Evolutionary conservation across 1,140 invertebrate genomes (phyloP).

Genomic region (Microplitis mediator): DNA sequence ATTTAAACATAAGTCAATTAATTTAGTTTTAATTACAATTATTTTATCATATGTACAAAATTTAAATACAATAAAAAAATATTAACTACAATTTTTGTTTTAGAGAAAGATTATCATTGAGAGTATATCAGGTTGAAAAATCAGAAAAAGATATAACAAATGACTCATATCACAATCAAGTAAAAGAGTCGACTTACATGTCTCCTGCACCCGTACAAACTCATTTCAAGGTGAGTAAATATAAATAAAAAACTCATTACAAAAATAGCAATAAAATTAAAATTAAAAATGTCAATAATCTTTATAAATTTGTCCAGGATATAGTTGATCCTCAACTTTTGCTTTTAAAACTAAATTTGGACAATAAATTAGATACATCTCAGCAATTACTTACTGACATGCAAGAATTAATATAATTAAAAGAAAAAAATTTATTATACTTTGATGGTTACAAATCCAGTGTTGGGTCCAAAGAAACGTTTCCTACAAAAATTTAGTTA

Average conservation of each 20-base stretch:
- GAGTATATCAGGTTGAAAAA: slow-evolving; percentile 39
- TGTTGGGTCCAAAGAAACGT: slow-evolving; percentile 7
- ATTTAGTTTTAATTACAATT: no score
- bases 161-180: slow-evolving; percentile 23
- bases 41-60: not conserved
- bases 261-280: not conserved
- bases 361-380: slow-evolving; percentile 42
- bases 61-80: slow-evolving; percentile 9
- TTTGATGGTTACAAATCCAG: no score
- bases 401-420: slow-evolving; percentile 17
- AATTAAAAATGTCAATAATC: not conserved
- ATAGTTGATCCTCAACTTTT: slow-evolving; percentile 52
- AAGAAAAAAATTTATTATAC: not conserved
- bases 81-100: slow-evolving; percentile 14
- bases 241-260: not conserved
- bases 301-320: slow-evolving; percentile 39
- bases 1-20: no score
- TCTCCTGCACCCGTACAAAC: slow-evolving; percentile 30
- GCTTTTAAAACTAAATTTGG: slow-evolving; percentile 50
- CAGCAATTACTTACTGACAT: slow-evolving; percentile 28
- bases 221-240: slow-evolving; percentile 41
- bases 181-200: slow-evolving; percentile 20
- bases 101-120: slow-evolving; percentile 48
- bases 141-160: slow-evolving; percentile 43
- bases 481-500: not conserved